These are phyloP conservation scores for Lacerta agilis DNA, from an alignment of 2,797 vertebrate genomes.

Conservation along the genomic window DNA sequence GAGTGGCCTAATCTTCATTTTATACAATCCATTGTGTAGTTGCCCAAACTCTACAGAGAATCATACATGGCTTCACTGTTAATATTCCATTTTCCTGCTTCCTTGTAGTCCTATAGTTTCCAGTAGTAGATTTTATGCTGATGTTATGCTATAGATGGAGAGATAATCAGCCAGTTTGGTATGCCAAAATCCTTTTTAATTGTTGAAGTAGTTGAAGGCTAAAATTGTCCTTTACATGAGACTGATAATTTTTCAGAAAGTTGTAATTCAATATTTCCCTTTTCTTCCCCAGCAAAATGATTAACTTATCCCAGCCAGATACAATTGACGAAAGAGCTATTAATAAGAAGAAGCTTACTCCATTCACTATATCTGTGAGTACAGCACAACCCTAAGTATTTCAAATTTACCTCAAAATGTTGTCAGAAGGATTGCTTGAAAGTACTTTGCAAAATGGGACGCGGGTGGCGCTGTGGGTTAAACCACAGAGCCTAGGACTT, in stretches of 20 bases:
- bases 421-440: background rate
- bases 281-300: constrained; percentile 90
- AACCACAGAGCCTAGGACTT: no score
- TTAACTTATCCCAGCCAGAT: constrained; percentile 94
- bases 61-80: background rate
- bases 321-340: constrained; percentile 98
- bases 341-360: constrained; percentile 93
- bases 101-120: background rate
- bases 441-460: background rate
- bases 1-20: background rate
- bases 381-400: constrained; percentile 3
- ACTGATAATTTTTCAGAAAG: constrained; percentile 29
- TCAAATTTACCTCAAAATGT: background rate
- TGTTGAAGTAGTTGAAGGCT: background rate
- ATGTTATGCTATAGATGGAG: background rate
- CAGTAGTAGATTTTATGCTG: background rate
- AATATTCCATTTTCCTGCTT: background rate
- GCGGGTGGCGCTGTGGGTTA: no score
- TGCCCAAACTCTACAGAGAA: background rate
- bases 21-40: background rate
- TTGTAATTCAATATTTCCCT: constrained; percentile 51
- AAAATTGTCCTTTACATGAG: constrained; percentile 19
- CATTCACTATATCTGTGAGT: constrained; percentile 95
- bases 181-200: background rate
- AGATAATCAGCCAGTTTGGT: background rate